phyloP scores from a whole-genome alignment of 2,113 vertebrate genomes.

The Carettochelys insculpta region DNA sequence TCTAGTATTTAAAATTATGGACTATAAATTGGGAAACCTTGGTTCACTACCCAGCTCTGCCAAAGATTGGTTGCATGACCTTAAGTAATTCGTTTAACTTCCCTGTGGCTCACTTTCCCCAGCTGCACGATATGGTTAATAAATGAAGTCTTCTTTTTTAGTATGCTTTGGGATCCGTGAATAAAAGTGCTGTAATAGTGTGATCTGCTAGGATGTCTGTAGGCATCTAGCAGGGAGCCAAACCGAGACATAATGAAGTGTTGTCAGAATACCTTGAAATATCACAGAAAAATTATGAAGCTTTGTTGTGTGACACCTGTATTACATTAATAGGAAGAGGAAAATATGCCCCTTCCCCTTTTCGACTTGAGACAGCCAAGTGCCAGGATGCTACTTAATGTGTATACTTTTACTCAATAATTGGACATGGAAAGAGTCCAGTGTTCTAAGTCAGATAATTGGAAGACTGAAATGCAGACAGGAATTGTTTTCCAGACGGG shows the following conservation, averaged over 20 bases:
- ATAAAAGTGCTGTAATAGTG: fast-evolving
- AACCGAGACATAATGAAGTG: fast-evolving
- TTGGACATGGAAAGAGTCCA: neutral
- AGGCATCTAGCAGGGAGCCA: neutral
- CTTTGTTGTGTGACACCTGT: neutral
- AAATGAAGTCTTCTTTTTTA: too few relatives aligned
- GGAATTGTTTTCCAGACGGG: conserved; percentile 22
- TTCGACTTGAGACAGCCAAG: neutral
- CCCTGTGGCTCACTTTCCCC: neutral
- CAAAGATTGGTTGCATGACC: neutral
- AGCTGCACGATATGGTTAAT: neutral
- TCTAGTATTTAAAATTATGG: neutral
- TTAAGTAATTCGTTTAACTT: neutral
- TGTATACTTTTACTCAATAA: neutral
- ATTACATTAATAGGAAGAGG: neutral
- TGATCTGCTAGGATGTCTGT: neutral
- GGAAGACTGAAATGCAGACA: neutral
- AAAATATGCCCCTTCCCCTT: neutral
- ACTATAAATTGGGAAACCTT: neutral
- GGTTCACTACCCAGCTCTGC: neutral
- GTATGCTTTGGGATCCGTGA: neutral
- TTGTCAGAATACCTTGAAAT: neutral
- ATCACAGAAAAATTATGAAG: neutral
- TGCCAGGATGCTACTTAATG: neutral
- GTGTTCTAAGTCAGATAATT: neutral